Conservation (phyloP, 2,797 vertebrate species). For the Scyliorhinus canicula region DNA sequence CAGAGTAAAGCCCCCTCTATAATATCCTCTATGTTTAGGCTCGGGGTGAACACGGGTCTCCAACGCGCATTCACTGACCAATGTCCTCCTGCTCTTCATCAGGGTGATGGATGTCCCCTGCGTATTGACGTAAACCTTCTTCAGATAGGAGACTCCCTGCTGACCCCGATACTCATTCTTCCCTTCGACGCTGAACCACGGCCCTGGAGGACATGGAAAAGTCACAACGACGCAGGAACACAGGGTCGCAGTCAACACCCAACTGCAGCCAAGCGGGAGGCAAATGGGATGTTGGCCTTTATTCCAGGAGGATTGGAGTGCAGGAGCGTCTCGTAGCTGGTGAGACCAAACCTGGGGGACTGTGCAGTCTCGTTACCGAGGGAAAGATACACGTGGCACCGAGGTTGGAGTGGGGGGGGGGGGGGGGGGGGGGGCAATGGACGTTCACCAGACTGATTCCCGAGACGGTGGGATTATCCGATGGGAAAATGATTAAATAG, state of each 20-base stretch:
- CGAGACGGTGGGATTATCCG: too few relatives aligned
- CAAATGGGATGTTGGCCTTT: too few relatives aligned
- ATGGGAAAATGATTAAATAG: too few relatives aligned
- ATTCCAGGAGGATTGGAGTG: neutral
- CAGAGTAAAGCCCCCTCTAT: neutral
- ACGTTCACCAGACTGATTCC: too few relatives aligned
- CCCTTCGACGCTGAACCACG: neutral
- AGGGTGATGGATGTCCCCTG: neutral
- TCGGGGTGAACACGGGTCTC: too few relatives aligned
- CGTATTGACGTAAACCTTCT: neutral
- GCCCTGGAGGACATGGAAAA: neutral
- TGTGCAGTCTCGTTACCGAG: too few relatives aligned
- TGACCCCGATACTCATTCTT: neutral
- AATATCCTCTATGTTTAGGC: too few relatives aligned
- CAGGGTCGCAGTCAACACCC: neutral
- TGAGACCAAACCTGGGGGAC: too few relatives aligned
- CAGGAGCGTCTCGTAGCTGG: too few relatives aligned
- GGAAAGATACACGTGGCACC: too few relatives aligned
- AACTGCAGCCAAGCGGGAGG: neutral
- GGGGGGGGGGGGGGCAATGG: too few relatives aligned
- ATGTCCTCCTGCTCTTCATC: constrained; percentile 21
- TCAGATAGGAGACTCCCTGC: neutral
- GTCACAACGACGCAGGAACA: neutral
- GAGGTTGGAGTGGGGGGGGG: too few relatives aligned
- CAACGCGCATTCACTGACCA: neutral